These are phyloP conservation scores for Mastomys natalensis DNA, from an alignment of 2,113 vertebrate genomes.

Conservation along the genomic window DNA sequence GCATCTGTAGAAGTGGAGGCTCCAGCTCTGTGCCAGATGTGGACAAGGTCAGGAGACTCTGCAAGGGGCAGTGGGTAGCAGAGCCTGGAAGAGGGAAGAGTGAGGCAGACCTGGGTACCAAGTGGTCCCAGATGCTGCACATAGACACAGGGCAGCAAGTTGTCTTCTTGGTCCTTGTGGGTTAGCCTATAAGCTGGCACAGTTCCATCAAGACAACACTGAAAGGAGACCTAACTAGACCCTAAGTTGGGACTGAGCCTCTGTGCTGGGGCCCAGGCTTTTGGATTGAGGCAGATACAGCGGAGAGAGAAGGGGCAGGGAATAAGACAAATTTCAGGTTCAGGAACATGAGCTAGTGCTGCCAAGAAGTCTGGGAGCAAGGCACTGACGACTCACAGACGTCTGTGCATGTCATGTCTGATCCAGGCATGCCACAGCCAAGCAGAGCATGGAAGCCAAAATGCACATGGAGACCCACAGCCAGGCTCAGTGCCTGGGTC, in stretches of 20 bases:
- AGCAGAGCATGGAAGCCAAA: background rate
- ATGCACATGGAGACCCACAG: background rate
- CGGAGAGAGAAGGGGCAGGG: background rate
- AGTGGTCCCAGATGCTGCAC: background rate
- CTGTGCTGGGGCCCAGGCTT: background rate
- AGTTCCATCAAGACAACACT: too few species aligned
- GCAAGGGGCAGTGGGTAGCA: background rate
- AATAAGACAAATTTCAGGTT: background rate
- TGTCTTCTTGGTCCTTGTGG: background rate
- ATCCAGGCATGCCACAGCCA: background rate
- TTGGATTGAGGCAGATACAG: background rate
- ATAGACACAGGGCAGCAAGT: background rate
- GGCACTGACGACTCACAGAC: background rate
- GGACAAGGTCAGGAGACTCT: background rate
- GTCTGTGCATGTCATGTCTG: background rate
- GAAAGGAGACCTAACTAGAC: background rate
- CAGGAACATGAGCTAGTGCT: background rate
- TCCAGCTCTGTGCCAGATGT: background rate
- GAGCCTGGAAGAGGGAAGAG: background rate
- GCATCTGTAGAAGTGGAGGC: background rate
- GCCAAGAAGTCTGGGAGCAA: background rate
- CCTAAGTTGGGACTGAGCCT: background rate
- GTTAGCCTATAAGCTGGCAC: background rate
- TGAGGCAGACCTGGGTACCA: background rate
- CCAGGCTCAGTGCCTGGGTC: rapidly evolving